Evolutionary conservation across 2,888 invertebrate genomes (phyloP), one percentile per base, ranked within the genome.

Genomic region (Tuberolachnus salignus): DNA sequence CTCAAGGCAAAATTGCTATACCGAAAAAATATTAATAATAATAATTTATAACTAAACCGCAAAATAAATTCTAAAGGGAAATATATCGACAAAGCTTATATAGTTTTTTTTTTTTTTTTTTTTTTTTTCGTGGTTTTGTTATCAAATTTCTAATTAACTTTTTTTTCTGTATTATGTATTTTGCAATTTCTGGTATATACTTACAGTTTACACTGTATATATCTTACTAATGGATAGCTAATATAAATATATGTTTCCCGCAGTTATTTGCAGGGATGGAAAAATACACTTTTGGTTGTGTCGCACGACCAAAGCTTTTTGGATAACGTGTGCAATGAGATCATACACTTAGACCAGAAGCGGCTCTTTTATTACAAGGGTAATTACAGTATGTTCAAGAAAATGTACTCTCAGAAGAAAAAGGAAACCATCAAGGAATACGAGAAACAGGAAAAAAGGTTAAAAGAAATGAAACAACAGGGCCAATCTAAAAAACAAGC

Each of bases 251-350:
- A 51, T 51, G 23, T 66, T 34, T 69, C 75, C 87, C 86, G 80
- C 86, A 94, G 93, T 86, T 98, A 98, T 85, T 88, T 99, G 26
- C 98, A 98, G 88, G 91, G 91, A 3, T 99, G 99, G 99, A 99
- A 99, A 87, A 99, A 99, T 85, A 99, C 99, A 0, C 87, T 99
- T 3, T 87, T 99, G 46, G 94, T 99, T 81, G 99, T 99, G 14
- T 99, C 98, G 84, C 99, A 99, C 91, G 99, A 99, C 89, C 99
- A 99, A 87, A 97, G 97, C 82, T 99, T 99, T 88, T 91, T 99
- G 84, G 98, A 99, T 86, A 99, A 98, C 85, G 98, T 99, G 4
- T 99, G 99, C 86, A 98, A 98, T 80, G 99, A 99, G 87, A 94
- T 99, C 82, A 94, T 99, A 81, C 99, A 99, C 85, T 88, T 99